phyloP scores from a whole-genome alignment of 1,140 invertebrate genomes.

The Nasonia vitripennis region DNA sequence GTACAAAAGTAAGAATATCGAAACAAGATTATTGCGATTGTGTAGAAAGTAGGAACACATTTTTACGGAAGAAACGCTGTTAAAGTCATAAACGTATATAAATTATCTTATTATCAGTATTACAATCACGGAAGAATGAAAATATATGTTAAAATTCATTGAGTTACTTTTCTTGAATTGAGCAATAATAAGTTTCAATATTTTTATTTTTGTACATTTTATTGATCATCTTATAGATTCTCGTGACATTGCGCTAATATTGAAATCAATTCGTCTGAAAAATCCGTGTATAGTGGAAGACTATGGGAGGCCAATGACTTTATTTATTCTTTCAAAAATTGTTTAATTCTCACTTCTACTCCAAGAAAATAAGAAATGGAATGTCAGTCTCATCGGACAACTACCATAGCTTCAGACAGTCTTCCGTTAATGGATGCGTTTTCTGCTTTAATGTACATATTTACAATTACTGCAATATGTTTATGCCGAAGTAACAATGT shows the following conservation, averaged over 20 bases:
- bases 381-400: constrained; percentile 50
- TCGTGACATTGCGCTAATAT: constrained; percentile 27
- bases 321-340: background rate
- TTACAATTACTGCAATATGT: constrained; percentile 58
- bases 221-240: background rate
- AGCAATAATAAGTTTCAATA: constrained; percentile 30
- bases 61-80: background rate
- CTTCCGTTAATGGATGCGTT: constrained; percentile 44
- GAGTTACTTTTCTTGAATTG: constrained; percentile 1
- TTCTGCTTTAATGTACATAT: constrained; percentile 60
- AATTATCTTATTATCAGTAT: background rate
- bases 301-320: constrained; percentile 38
- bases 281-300: constrained; percentile 34
- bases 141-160: background rate
- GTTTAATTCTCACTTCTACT: constrained; percentile 4
- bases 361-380: constrained; percentile 40
- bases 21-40: constrained; percentile 8
- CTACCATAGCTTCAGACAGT: constrained; percentile 46
- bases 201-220: constrained; percentile 32
- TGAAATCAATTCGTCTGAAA: constrained; percentile 29
- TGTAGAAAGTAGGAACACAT: background rate
- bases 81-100: background rate
- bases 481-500: constrained; percentile 35
- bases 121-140: background rate
- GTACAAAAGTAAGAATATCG: constrained; percentile 41